phyloP scores from a whole-genome alignment of 2,113 vertebrate species.

The Rhizomys pruinosus region DNA sequence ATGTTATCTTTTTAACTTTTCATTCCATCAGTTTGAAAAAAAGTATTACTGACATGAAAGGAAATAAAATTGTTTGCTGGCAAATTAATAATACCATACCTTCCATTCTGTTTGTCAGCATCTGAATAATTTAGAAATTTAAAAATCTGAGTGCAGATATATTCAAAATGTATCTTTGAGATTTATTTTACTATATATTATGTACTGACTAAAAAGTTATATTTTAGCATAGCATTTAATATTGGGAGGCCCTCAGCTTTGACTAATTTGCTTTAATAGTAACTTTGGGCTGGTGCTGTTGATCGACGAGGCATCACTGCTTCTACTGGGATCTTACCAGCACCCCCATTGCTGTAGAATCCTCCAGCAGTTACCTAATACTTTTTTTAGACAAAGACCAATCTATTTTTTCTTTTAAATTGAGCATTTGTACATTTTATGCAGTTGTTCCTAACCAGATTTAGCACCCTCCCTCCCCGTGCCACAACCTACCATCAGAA shows the following conservation, averaged over 20 bases:
- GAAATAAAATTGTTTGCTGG: constrained; percentile 36
- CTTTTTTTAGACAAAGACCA: not conserved
- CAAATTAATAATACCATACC: not conserved
- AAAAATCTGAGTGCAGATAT: not conserved
- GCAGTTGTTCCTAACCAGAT: too few relatives aligned
- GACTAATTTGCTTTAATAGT: not conserved
- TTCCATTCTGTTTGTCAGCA: constrained; percentile 3
- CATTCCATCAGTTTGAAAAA: constrained; percentile 12
- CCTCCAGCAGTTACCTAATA: not conserved
- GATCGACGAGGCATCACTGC: rapidly evolving
- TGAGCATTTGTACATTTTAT: too few relatives aligned
- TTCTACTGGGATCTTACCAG: not conserved
- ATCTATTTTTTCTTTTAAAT: too few relatives aligned
- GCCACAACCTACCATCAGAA: too few relatives aligned
- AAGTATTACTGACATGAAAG: constrained; percentile 50
- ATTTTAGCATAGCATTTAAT: not conserved
- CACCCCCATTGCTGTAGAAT: not conserved
- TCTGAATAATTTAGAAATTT: constrained; percentile 1
- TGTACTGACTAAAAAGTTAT: not conserved
- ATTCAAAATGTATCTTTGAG: not conserved
- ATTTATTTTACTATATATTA: not conserved
- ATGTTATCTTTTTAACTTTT: constrained; percentile 26
- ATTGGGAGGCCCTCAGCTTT: not conserved
- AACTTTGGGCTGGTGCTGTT: not conserved
- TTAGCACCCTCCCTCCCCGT: too few relatives aligned